Percentiles rank a stretch among this genome's conserved stretches.
Conservation (phyloP, 2,888 invertebrate genomes). For the Hetaerina titia region DNA sequence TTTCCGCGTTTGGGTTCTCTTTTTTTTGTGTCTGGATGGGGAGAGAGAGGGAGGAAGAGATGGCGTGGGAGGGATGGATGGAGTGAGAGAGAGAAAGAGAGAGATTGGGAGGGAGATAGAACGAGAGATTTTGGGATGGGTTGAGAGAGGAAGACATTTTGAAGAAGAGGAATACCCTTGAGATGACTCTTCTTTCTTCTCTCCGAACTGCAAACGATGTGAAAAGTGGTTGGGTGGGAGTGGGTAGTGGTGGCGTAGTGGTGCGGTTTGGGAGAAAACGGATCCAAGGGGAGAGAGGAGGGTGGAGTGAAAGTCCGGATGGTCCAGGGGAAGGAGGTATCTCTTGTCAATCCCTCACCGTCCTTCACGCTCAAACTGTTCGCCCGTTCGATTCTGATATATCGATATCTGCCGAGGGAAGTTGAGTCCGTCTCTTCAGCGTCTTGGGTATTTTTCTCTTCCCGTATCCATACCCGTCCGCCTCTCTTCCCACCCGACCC, state of each 20-base stretch:
- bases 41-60: not conserved
- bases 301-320: not conserved
- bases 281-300: too few species aligned
- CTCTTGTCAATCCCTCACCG: not conserved
- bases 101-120: not conserved
- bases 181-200: not conserved
- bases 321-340: not conserved
- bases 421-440: not conserved
- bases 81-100: not conserved
- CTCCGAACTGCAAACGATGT: not conserved
- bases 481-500: not conserved
- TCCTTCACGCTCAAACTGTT: not conserved
- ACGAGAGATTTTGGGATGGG: not conserved
- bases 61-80: not conserved
- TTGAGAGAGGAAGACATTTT: conserved; percentile 2
- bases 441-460: not conserved
- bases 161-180: not conserved
- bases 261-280: too few species aligned
- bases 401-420: not conserved
- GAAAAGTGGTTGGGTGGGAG: not conserved
- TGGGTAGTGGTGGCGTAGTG: too few species aligned
- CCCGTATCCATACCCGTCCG: not conserved
- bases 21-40: not conserved
- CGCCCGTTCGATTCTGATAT: not conserved
- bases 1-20: not conserved